Evolutionary conservation across 2,888 invertebrate genomes (phyloP).

Genomic region (Stratiomys singularior): DNA sequence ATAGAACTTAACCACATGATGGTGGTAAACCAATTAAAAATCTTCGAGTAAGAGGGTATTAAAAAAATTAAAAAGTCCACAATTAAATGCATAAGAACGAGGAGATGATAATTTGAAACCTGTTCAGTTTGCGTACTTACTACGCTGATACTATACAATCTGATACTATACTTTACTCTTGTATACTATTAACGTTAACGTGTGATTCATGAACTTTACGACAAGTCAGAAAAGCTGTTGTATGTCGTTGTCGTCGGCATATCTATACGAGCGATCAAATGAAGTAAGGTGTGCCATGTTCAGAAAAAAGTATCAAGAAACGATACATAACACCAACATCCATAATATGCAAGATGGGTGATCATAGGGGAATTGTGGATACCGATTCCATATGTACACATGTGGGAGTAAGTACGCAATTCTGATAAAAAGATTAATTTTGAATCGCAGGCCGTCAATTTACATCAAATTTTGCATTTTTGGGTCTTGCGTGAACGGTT

Average conservation of each 20-base stretch:
- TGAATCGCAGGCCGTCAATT: no score
- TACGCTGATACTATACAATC: neutral
- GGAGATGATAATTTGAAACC: slow-evolving; percentile 17
- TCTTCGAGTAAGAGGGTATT: neutral
- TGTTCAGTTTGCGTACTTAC: slow-evolving; percentile 17
- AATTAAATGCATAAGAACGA: slow-evolving; percentile 25
- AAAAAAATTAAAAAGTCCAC: slow-evolving; percentile 2
- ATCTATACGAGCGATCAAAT: neutral
- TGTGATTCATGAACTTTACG: slow-evolving; percentile 21
- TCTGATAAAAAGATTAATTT: no score
- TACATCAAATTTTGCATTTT: no score
- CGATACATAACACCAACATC: no score
- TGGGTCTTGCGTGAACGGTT: no score
- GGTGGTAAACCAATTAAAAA: slow-evolving; percentile 16
- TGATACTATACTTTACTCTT: neutral
- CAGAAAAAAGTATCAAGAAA: neutral
- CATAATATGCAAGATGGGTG: no score
- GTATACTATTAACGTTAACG: neutral
- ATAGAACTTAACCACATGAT: neutral
- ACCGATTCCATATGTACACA: no score
- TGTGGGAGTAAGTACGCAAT: no score
- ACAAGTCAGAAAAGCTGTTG: neutral
- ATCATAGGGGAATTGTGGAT: no score
- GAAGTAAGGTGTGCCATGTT: slow-evolving; percentile 15
- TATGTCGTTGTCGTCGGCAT: slow-evolving; percentile 1